Evolutionary conservation across 2,888 invertebrate species (phyloP), one percentile per base, ranked within the genome.

Genomic region (Ryuthela nishihirai): DNA sequence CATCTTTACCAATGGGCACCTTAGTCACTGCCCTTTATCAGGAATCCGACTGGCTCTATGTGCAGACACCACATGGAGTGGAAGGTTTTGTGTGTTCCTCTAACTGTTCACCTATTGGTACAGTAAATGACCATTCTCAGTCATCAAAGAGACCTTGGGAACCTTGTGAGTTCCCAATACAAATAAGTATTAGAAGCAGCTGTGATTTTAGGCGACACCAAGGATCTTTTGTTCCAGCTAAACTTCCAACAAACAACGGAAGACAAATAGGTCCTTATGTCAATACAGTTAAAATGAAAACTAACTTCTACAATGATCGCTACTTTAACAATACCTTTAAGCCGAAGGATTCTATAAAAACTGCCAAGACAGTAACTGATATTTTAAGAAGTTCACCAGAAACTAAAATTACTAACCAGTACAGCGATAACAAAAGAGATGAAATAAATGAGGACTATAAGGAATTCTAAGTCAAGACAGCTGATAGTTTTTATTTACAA

Each of bases 21-120:
- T 88, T 89, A 3, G 88, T 89, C 10, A 89, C 89, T 72, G 88
- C 88, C 0, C 85, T 89, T 23, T 89, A 88, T 73, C 88, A 88
- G 73, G 88, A 87, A 70, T 83, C 87, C 68, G 83, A 83, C 68
- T 89, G 89, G 89, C 74, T 89, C 32, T 89, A 88, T 70, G 87
- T 85, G 17, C 88, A 88, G 73, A 89, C 88, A 1, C 87, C 88
- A 2, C 89, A 88, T 67, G 87, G 85, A 0, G 85, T 87, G 66
- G 88, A 88, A 72, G 89, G 89, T 0, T 89, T 88, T 69, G 84
- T 89, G 20, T 80, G 83, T 62, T 88, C 87, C 65, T 80, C 82
- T 15, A 83, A 86, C 2, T 88, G 88, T 70, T 72, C 88, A 62
- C 88, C 88, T 1, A 74, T 89, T 45, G 88, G 88, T 0, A 48